Percentiles rank a stretch among this genome's conserved stretches.
Evolutionary conservation across 1,140 invertebrate genomes (phyloP).

Genomic region (Oreohelix idahoensis): DNA sequence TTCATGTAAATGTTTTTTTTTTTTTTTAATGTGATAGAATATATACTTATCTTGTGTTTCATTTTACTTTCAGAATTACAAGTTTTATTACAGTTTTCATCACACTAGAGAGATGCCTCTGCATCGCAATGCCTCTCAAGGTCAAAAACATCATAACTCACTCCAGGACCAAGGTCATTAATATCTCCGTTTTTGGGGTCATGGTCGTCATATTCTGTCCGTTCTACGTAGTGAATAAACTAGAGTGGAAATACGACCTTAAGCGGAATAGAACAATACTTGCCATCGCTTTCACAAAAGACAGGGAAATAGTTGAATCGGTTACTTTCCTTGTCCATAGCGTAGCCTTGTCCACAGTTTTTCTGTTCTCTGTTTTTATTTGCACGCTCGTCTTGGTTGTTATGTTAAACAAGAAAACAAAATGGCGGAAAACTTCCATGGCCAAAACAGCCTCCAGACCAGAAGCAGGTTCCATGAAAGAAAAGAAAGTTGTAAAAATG

Average conservation of each 20-base stretch:
- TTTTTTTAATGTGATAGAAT: neutral
- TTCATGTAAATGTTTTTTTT: too few relatives aligned
- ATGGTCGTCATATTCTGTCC: neutral
- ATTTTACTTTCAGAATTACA: neutral
- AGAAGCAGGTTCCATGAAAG: neutral
- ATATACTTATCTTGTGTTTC: neutral
- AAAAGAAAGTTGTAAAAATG: conserved; percentile 18
- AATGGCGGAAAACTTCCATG: neutral
- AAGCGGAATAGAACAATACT: neutral
- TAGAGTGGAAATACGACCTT: conserved; percentile 1
- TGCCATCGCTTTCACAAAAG: neutral
- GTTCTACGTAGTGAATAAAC: conserved; percentile 5
- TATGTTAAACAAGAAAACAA: conserved; percentile 2
- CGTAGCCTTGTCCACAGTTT: neutral
- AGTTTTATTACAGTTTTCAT: neutral
- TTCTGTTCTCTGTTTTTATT: neutral
- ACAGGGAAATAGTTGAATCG: neutral
- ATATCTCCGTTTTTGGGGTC: neutral
- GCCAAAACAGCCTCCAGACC: neutral
- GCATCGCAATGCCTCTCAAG: conserved; percentile 8
- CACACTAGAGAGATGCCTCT: neutral
- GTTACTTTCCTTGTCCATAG: neutral
- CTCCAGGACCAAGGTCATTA: neutral
- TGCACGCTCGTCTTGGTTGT: neutral
- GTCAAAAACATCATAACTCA: conserved; percentile 9